Evolutionary conservation across 1,140 invertebrate species (phyloP).

Genomic region (Ostrea edulis): DNA sequence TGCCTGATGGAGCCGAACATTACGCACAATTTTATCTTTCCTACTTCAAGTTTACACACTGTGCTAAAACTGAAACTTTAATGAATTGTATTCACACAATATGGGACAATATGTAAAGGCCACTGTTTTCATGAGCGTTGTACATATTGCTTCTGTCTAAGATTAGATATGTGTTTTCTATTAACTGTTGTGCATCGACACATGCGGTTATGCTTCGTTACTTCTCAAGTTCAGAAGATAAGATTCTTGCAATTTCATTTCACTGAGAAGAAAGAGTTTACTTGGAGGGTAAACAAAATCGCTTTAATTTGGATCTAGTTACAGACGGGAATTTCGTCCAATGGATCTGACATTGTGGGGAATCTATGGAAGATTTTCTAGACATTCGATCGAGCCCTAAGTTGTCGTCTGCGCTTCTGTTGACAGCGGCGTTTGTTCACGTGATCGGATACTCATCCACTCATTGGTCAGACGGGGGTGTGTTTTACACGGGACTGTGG

Average conservation of each 20-base stretch:
- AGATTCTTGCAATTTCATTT: background rate
- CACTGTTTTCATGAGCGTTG: too few relatives aligned
- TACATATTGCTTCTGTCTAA: background rate
- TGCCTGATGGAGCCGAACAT: too few relatives aligned
- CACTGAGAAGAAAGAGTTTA: background rate
- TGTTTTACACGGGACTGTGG: constrained; percentile 17
- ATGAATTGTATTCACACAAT: too few relatives aligned
- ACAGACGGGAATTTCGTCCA: background rate
- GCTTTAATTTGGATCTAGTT: background rate
- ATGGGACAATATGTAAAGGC: too few relatives aligned
- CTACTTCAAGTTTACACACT: too few relatives aligned
- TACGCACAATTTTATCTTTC: too few relatives aligned
- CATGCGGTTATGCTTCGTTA: constrained; percentile 7
- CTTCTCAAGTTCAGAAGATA: constrained; percentile 19
- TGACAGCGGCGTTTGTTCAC: constrained; percentile 29
- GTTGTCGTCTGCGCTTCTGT: constrained; percentile 12
- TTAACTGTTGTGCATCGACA: constrained; percentile 9
- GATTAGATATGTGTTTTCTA: constrained; percentile 17
- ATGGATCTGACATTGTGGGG: background rate
- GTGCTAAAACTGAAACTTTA: too few relatives aligned
- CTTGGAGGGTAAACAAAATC: background rate
- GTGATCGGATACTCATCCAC: constrained; percentile 33
- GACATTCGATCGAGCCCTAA: constrained; percentile 17
- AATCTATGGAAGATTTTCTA: constrained; percentile 32
- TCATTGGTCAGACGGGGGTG: constrained; percentile 30